phyloP scores from a whole-genome alignment of 2,113 vertebrate genomes.

The Mesocricetus auratus region DNA sequence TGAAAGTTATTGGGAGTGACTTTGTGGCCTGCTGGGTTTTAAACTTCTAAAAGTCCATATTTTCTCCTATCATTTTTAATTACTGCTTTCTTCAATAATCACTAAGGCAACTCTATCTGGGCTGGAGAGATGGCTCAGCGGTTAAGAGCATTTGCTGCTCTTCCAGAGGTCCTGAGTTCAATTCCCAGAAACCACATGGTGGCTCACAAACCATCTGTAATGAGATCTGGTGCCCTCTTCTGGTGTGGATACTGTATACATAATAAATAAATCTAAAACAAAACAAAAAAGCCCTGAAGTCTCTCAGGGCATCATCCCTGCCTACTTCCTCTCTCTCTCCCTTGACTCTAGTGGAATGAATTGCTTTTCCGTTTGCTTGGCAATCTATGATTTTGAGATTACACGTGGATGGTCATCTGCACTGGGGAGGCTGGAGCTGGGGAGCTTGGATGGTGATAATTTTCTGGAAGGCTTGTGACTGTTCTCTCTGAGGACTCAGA shows the following conservation, averaged over 20 bases:
- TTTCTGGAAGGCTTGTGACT: not conserved
- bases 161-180: not conserved
- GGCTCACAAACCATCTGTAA: not conserved
- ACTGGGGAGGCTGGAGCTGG: not conserved
- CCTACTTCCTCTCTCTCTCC: rapidly evolving
- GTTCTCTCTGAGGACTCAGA: not conserved
- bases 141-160: not conserved
- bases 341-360: not conserved
- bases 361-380: not conserved
- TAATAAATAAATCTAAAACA: not conserved
- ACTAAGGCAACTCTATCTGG: not conserved
- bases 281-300: not conserved
- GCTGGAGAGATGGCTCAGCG: not conserved
- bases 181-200: not conserved
- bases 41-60: not conserved
- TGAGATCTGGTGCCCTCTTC: not conserved
- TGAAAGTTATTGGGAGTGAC: not conserved
- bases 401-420: rapidly evolving
- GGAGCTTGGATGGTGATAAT: not conserved
- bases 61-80: not conserved
- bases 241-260: not conserved
- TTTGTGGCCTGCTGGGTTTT: conserved; percentile 13
- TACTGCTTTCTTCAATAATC: not conserved
- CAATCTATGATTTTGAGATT: no score
- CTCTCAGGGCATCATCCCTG: not conserved